phyloP scores from a whole-genome alignment of 2,113 vertebrate species.

The Eulacestoma nigropectus region DNA sequence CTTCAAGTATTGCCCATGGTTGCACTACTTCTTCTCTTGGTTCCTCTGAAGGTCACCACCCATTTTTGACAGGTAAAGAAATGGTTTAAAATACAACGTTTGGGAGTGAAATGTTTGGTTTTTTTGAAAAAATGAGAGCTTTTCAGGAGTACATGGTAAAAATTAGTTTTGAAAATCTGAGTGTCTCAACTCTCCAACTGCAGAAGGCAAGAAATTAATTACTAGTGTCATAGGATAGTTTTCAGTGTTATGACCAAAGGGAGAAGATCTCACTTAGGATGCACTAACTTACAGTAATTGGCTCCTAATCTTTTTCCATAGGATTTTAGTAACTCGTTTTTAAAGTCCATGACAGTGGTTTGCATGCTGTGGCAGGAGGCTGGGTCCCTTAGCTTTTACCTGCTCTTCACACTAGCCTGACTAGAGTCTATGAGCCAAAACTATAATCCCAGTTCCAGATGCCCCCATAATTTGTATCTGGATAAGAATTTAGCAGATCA shows the following conservation, averaged over 20 bases:
- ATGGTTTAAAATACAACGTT: neutral
- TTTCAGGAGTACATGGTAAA: neutral
- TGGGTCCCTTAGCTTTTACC: conserved; percentile 47
- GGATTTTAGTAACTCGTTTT: neutral
- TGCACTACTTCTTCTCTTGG: neutral
- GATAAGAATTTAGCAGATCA: conserved; percentile 16
- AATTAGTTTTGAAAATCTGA: neutral
- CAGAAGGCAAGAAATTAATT: neutral
- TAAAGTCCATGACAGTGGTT: neutral
- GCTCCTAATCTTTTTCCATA: neutral
- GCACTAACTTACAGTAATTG: neutral
- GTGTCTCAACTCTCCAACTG: neutral
- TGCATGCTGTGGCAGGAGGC: neutral
- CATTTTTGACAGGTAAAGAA: neutral
- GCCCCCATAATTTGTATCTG: conserved; percentile 30
- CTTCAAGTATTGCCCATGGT: neutral
- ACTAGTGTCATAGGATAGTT: neutral
- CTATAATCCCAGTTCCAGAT: neutral
- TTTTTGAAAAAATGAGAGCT: neutral
- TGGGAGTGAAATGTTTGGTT: neutral
- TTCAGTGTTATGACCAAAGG: neutral
- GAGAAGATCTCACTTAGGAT: neutral
- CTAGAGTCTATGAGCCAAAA: neutral
- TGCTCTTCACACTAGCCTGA: conserved; percentile 51
- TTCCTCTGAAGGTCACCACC: neutral